Percentiles rank a stretch among this genome's conserved stretches.
Evolutionary conservation across 2,797 vertebrate genomes (phyloP).

Genomic region (Xiphorhynchus erythropygius): DNA sequence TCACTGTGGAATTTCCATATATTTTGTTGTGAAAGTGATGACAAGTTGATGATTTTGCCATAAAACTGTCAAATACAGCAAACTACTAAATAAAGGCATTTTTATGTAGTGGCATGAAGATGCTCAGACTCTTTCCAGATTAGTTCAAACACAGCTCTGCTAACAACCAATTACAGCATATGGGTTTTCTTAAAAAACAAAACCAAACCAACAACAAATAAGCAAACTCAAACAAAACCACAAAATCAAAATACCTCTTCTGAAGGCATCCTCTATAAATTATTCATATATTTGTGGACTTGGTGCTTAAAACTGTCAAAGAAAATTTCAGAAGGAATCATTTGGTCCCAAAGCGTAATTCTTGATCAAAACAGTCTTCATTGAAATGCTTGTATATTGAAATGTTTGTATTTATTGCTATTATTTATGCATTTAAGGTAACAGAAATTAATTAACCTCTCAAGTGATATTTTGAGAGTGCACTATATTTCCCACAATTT

Average conservation of each 20-base stretch:
- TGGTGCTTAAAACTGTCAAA: conserved; percentile 4
- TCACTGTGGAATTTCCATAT: conserved; percentile 29
- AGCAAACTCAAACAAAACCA: background rate
- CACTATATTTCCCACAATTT: background rate
- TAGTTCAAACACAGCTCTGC: background rate
- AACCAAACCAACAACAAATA: background rate
- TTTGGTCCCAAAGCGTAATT: background rate
- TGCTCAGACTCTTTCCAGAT: background rate
- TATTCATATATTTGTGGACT: background rate
- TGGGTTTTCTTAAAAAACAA: background rate
- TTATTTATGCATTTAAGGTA: background rate
- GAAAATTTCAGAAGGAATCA: background rate
- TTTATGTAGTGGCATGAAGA: conserved; percentile 19
- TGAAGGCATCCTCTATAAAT: background rate
- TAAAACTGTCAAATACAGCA: conserved; percentile 69
- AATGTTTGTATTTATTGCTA: background rate
- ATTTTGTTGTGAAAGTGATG: conserved; percentile 50
- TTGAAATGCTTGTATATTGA: background rate
- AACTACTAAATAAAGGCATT: conserved; percentile 49
- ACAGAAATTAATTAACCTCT: background rate
- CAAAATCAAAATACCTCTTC: background rate
- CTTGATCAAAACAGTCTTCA: background rate
- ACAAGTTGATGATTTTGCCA: conserved; percentile 62
- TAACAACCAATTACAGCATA: background rate
- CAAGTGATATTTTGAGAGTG: background rate